These are phyloP conservation scores for Rhaphigaster nebulosa DNA, from an alignment of 2,888 invertebrate species.

Conservation along the genomic window DNA sequence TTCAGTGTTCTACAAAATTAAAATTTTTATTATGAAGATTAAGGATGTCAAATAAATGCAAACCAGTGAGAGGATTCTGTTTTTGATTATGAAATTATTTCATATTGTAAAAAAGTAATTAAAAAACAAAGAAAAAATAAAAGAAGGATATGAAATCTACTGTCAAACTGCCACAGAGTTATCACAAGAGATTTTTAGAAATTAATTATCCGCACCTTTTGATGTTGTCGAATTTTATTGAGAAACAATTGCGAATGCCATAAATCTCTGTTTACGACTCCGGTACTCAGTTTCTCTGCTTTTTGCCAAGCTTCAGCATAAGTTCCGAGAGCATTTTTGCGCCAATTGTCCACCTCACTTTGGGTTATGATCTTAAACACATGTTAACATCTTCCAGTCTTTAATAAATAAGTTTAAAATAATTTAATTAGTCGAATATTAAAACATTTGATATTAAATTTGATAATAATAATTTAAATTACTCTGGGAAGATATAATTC, in stretches of 20 bases:
- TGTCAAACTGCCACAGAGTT: too few species aligned
- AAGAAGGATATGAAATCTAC: too few species aligned
- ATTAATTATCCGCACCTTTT: neutral
- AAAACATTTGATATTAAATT: too few species aligned
- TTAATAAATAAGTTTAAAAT: too few species aligned
- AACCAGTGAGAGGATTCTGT: neutral
- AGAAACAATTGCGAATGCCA: constrained; percentile 39
- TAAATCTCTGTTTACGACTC: neutral
- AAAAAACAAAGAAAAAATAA: too few species aligned
- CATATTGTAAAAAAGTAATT: too few species aligned
- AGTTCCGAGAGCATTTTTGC: neutral
- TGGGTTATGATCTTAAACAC: constrained; percentile 16
- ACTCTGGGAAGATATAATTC: too few species aligned
- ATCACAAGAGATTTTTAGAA: neutral
- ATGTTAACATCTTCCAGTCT: neutral
- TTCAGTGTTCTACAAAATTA: neutral
- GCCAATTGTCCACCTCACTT: constrained; percentile 18
- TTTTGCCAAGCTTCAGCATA: constrained; percentile 28
- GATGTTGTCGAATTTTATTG: neutral
- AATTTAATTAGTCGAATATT: too few species aligned
- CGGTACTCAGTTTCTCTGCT: neutral
- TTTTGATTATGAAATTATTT: neutral
- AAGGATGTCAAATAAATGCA: too few species aligned
- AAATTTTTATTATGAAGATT: neutral
- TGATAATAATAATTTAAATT: too few species aligned